phyloP scores from a whole-genome alignment of 2,888 invertebrate genomes.

The Sarcophaga carnaria region DNA sequence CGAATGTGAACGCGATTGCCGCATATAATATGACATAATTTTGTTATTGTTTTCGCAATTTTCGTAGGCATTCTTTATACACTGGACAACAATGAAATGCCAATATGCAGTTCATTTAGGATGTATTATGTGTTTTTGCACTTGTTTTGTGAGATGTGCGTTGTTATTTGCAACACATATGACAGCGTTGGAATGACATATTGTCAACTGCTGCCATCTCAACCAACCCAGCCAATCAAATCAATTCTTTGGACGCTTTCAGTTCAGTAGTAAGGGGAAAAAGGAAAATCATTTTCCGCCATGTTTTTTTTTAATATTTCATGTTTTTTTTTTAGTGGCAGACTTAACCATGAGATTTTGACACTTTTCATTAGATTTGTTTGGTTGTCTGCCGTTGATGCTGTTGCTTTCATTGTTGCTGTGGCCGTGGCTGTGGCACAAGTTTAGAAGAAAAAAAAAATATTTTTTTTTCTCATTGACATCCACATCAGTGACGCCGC shows the following conservation, averaged over 20 bases:
- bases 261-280: background rate
- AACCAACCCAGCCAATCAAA: background rate
- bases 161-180: background rate
- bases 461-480: constrained; percentile 37
- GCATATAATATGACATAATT: too few species aligned
- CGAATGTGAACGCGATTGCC: too few species aligned
- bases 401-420: background rate
- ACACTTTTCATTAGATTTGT: constrained; percentile 63
- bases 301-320: constrained; percentile 23
- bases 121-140: background rate
- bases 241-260: background rate
- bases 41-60: too few species aligned
- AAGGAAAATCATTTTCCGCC: constrained; percentile 29
- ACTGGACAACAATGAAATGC: background rate
- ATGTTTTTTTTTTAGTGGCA: constrained; percentile 38
- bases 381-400: constrained; percentile 11
- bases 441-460: constrained; percentile 12
- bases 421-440: background rate
- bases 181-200: background rate
- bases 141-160: background rate
- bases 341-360: constrained; percentile 58
- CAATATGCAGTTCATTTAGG: background rate
- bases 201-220: too few species aligned
- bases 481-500: constrained; percentile 39
- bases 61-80: background rate